A percentile compares a stretch with the other conserved stretches of the same genome.
Evolutionary conservation across 1,140 invertebrate species (phyloP).

Genomic region (Bombus breviceps): DNA sequence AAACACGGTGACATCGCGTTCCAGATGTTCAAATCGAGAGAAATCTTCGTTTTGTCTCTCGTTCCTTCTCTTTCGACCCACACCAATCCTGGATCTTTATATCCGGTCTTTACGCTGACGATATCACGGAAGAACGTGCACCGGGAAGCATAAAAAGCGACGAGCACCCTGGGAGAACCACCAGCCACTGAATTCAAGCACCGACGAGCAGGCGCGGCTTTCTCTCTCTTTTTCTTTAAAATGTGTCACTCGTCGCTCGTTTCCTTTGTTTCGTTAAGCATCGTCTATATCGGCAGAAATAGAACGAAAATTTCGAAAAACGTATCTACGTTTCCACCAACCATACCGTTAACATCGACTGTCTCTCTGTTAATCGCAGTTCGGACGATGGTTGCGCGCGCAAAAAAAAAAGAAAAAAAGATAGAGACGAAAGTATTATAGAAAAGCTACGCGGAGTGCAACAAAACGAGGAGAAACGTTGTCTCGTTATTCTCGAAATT

Average conservation of each 20-base stretch:
- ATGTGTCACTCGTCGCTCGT: background rate
- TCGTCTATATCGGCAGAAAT: background rate
- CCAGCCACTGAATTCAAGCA: slow-evolving; percentile 6
- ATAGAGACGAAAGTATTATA: background rate
- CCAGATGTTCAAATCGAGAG: background rate
- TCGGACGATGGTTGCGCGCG: background rate
- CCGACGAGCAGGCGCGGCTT: background rate
- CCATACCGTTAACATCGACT: too few relatives aligned
- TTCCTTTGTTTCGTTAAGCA: background rate
- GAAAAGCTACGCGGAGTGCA: too few relatives aligned
- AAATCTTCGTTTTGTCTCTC: background rate
- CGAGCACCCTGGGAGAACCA: background rate
- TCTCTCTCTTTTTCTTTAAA: background rate
- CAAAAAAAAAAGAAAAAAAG: background rate
- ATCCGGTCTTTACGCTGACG: slow-evolving; percentile 7
- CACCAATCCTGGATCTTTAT: slow-evolving; percentile 4
- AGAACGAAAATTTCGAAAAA: too few relatives aligned
- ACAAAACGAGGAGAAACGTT: background rate
- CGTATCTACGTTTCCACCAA: too few relatives aligned
- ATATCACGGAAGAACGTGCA: slow-evolving; percentile 31
- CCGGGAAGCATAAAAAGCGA: slow-evolving; percentile 18
- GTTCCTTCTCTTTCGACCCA: background rate
- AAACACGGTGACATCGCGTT: background rate
- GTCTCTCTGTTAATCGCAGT: background rate
- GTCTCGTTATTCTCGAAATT: background rate